A percentile compares a stretch with the other conserved stretches of the same genome.
Evolutionary conservation across 2,113 vertebrate species (phyloP).

Genomic region (Rhombomys opimus): DNA sequence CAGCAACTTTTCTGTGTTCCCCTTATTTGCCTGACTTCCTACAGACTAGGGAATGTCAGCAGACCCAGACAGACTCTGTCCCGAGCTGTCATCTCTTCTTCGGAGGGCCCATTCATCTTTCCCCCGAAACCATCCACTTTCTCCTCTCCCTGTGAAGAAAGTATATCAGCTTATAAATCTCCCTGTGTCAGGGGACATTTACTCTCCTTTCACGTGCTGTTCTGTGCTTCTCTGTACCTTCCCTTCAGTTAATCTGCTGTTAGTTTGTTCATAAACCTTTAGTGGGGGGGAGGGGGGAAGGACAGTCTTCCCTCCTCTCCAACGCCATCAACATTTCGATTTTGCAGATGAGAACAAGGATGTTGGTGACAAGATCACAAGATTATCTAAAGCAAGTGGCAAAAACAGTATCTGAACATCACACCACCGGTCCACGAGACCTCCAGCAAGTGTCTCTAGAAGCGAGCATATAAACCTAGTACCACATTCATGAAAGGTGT

Average conservation of each 20-base stretch:
- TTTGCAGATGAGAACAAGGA: neutral
- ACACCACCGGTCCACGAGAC: neutral
- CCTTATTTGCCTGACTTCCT: neutral
- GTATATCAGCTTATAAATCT: neutral
- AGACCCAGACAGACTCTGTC: neutral
- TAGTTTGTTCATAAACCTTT: neutral
- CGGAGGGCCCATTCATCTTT: neutral
- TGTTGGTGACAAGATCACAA: neutral
- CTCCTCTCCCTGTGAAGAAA: neutral
- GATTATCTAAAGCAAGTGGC: neutral
- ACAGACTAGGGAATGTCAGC: neutral
- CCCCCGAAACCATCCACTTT: neutral
- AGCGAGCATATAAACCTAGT: neutral
- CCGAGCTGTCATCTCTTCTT: neutral
- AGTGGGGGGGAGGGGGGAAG: too few species aligned
- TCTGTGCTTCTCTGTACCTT: neutral
- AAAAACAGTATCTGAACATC: neutral
- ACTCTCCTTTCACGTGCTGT: neutral
- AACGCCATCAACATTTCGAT: neutral
- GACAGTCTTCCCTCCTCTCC: neutral
- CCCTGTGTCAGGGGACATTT: neutral
- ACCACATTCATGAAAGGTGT: neutral
- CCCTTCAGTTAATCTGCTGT: neutral
- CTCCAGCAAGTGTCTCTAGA: neutral
- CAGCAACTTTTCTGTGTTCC: neutral